A percentile compares a stretch with the other conserved stretches of the same genome.
Conservation (phyloP, 2,113 vertebrate species). For the Gobiocypris rarus region DNA sequence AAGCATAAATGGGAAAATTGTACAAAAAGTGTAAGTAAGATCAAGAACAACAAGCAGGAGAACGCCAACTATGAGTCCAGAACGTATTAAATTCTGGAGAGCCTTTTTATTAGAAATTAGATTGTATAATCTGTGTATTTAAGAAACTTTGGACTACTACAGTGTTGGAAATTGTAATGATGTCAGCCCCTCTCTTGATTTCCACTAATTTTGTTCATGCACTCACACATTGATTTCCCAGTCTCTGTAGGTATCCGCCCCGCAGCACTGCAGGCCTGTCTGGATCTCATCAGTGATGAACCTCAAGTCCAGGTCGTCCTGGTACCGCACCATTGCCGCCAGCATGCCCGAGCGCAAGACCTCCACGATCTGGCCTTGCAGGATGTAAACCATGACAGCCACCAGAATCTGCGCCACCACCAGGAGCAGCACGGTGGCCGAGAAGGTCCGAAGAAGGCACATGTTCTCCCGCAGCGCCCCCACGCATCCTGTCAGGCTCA, state of each 20-base stretch:
- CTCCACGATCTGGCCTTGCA: constrained; percentile 69
- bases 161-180: constrained; percentile 21
- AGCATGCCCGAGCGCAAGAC: constrained; percentile 74
- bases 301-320: constrained; percentile 85
- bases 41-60: not conserved
- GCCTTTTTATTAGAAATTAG: not conserved
- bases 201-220: not conserved
- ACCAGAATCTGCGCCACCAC: constrained; percentile 74
- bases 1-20: not conserved
- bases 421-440: constrained; percentile 66
- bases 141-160: constrained; percentile 17
- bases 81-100: not conserved
- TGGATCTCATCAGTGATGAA: constrained; percentile 92
- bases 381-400: constrained; percentile 73
- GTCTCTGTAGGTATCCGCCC: constrained; percentile 84
- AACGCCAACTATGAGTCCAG: not conserved
- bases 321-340: constrained; percentile 83
- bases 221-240: constrained; percentile 92
- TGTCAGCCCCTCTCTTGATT: constrained; percentile 3
- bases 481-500: constrained; percentile 84
- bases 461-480: constrained; percentile 81
- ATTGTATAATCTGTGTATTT: constrained; percentile 17
- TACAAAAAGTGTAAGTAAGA: not conserved
- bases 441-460: constrained; percentile 82
- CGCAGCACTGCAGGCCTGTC: constrained; percentile 84